A percentile compares a stretch with the other conserved stretches of the same genome.
Evolutionary conservation across 2,888 invertebrate genomes (phyloP).

Genomic region (Emmelina monodactyla): DNA sequence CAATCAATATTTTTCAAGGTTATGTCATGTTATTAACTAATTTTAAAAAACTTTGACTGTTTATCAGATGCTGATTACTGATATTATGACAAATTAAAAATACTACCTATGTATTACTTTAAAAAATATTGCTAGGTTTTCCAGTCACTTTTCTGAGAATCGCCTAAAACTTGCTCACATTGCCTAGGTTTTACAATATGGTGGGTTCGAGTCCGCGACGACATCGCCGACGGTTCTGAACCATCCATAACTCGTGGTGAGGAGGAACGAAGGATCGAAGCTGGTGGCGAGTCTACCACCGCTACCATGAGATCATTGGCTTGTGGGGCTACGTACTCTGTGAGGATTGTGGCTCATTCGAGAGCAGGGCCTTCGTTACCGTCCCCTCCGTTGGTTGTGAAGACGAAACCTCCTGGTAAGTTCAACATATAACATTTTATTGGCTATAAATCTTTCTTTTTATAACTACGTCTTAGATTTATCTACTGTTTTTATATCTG

Average conservation of each 20-base stretch:
- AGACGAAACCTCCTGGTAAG: slow-evolving; percentile 54
- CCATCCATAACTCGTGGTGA: slow-evolving; percentile 30
- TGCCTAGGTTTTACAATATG: slow-evolving; percentile 47
- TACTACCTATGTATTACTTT: no score
- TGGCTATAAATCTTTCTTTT: not conserved
- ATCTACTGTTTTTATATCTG: no score
- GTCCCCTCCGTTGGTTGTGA: slow-evolving; percentile 41
- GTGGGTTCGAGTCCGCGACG: slow-evolving; percentile 52
- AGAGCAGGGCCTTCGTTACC: slow-evolving; percentile 45
- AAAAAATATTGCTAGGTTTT: no score
- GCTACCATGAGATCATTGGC: slow-evolving; percentile 41
- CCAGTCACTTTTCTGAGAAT: no score
- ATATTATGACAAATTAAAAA: no score
- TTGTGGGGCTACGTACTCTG: slow-evolving; percentile 51
- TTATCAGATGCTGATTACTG: no score
- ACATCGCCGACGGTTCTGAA: slow-evolving; percentile 37
- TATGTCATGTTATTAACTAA: no score
- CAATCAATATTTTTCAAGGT: no score
- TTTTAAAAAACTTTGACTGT: no score
- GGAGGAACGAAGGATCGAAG: slow-evolving; percentile 44
- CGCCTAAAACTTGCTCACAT: no score
- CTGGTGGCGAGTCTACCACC: slow-evolving; percentile 43
- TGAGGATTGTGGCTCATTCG: slow-evolving; percentile 48
- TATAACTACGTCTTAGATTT: no score
- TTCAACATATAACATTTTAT: slow-evolving; percentile 1